Percentiles rank a stretch among this genome's conserved stretches.
These are phyloP conservation scores for Andrena minutula DNA, from an alignment of 2,888 invertebrate species.

Conservation along the genomic window DNA sequence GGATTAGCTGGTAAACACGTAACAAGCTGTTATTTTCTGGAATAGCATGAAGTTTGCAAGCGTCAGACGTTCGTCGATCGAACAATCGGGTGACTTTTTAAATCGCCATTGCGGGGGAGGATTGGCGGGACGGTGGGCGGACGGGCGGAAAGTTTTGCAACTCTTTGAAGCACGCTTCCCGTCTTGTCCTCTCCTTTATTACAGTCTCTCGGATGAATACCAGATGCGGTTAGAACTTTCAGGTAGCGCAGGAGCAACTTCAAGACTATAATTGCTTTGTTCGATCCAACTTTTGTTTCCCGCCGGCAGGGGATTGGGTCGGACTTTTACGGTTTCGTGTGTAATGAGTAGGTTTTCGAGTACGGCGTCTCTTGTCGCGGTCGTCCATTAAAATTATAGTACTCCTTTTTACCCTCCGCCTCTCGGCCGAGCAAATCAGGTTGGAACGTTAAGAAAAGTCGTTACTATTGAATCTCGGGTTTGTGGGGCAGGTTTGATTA, in stretches of 20 bases:
- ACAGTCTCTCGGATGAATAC: slow-evolving; percentile 75
- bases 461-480: neutral
- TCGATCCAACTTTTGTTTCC: slow-evolving; percentile 73
- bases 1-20: slow-evolving; percentile 59
- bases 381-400: slow-evolving; percentile 39
- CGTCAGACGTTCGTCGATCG: slow-evolving; percentile 65
- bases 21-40: slow-evolving; percentile 45
- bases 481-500: neutral
- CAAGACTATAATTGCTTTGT: slow-evolving; percentile 76
- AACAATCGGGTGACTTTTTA: slow-evolving; percentile 72
- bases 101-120: slow-evolving; percentile 35
- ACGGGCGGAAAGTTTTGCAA: slow-evolving; percentile 67
- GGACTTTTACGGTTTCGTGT: slow-evolving; percentile 63
- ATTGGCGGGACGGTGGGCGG: neutral
- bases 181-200: slow-evolving; percentile 74
- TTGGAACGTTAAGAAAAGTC: neutral
- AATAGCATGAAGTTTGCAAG: slow-evolving; percentile 51
- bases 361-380: slow-evolving; percentile 9
- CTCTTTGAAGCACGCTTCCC: slow-evolving; percentile 68
- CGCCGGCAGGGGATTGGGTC: slow-evolving; percentile 50
- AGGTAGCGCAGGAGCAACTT: slow-evolving; percentile 68
- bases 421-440: neutral
- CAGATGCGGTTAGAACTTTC: slow-evolving; percentile 76
- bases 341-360: slow-evolving; percentile 61
- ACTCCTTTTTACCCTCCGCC: slow-evolving; percentile 6